A percentile compares a stretch with the other conserved stretches of the same genome.
These are phyloP conservation scores for Tichodroma muraria DNA, from an alignment of 2,113 vertebrate species.

Conservation along the genomic window DNA sequence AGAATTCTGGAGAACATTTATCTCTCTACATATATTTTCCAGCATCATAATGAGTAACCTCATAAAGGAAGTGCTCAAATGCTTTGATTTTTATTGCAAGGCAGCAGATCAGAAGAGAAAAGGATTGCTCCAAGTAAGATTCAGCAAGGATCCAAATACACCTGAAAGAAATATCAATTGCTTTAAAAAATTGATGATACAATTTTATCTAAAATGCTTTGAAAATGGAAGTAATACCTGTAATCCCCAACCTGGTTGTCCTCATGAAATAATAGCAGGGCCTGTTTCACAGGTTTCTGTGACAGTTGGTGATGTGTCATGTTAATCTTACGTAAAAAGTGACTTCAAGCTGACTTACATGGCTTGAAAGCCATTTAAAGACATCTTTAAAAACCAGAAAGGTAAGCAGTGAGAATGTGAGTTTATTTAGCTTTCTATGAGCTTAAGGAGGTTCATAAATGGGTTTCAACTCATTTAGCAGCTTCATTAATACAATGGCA, in stretches of 20 bases:
- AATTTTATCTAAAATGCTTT: neutral
- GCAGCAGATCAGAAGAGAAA: neutral
- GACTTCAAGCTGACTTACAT: neutral
- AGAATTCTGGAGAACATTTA: neutral
- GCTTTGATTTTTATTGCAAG: neutral
- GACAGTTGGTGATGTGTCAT: neutral
- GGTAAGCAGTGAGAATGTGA: neutral
- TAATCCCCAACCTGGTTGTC: neutral
- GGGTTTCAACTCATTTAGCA: slow-evolving; percentile 17
- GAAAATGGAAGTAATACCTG: neutral
- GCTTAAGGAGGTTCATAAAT: neutral
- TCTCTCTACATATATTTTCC: neutral
- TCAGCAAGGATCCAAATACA: neutral
- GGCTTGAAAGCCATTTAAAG: neutral
- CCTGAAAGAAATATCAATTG: neutral
- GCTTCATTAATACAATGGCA: slow-evolving; percentile 18
- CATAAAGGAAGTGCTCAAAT: neutral
- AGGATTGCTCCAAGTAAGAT: neutral
- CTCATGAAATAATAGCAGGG: neutral
- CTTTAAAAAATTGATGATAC: neutral
- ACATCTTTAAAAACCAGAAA: neutral
- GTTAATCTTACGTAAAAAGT: neutral
- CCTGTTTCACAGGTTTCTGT: neutral
- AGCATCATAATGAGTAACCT: neutral
- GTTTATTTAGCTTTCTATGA: neutral